Evolutionary conservation across 2,113 vertebrate species (phyloP), one percentile per base, ranked within the genome.

Genomic region (Menura novaehollandiae): DNA sequence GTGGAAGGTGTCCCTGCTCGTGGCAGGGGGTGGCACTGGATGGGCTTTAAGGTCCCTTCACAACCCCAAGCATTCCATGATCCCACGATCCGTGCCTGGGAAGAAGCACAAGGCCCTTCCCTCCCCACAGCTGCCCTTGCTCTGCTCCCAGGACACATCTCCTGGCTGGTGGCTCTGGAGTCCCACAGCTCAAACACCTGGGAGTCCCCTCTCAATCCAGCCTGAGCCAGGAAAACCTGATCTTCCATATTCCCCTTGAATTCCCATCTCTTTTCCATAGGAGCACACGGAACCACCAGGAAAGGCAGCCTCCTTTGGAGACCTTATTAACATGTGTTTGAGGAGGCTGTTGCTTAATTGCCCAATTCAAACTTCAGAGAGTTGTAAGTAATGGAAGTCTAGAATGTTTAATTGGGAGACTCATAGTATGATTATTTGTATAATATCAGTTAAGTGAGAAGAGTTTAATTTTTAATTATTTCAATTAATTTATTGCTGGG

Each of bases 391-490:
- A 98, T 94, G 95, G 94, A 91, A 97, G 95, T 46, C 83, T 60
- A 81, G 76, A 95, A 92, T 82, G 91, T 95, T 97, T 97, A 97
- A 98, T 72, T 98, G 96, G 96, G 97, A 98, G 96, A 95, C 94
- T 93, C 95, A 88, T 28, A 56, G 82, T 91, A 93, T 89, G 96
- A 98, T 97, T 98, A 97, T 98, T 97, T 97, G 97, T 97, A 93
- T 39, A 28, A 66, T 96, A 97, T 59, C 95, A 92, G 94, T 96
- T 98, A 98, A 97, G 55, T 44, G 97, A 96, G 92, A 77, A 95
- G 90, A 96, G 89, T 93, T 97, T 97, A 79, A 97, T 94, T 98
- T 97, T 97, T 97, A 98, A 98, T 97, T 97, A 98, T 98, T 98
- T 97, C 94, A 98, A 97, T 97, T 97, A 97, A 97, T 97, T 97